A percentile compares a stretch with the other conserved stretches of the same genome.
Evolutionary conservation across 2,797 vertebrate genomes (phyloP).

Genomic region (Hippoglossus hippoglossus): DNA sequence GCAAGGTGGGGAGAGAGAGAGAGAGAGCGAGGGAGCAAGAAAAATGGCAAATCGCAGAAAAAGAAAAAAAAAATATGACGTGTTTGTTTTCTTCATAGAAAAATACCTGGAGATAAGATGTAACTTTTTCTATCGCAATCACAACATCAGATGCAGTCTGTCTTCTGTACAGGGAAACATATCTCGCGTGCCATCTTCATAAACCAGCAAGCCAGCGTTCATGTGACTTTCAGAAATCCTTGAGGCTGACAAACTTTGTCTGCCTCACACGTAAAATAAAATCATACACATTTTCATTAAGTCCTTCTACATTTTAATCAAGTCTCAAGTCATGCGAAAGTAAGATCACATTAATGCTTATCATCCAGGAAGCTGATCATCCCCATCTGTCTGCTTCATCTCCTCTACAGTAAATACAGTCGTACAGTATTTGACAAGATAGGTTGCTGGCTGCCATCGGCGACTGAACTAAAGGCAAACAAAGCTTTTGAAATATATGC

Average conservation of each 20-base stretch:
- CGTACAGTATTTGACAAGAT: slow-evolving; percentile 35
- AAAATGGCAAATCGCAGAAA: slow-evolving; percentile 46
- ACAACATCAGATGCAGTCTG: slow-evolving; percentile 40
- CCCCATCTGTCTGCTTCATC: slow-evolving; percentile 32
- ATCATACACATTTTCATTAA: slow-evolving; percentile 35
- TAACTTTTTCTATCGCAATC: slow-evolving; percentile 51
- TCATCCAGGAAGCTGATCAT: slow-evolving; percentile 51
- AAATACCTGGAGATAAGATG: slow-evolving; percentile 58
- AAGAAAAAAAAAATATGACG: slow-evolving; percentile 10
- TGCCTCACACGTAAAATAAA: slow-evolving; percentile 26
- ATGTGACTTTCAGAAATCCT: slow-evolving; percentile 70
- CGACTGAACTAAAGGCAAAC: slow-evolving; percentile 38
- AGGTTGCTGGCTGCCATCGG: slow-evolving; percentile 6
- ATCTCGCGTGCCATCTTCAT: slow-evolving; percentile 52
- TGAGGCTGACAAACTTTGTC: slow-evolving; percentile 42
- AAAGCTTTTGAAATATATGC: slow-evolving; percentile 20
- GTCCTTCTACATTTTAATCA: slow-evolving; percentile 42
- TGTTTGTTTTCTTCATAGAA: slow-evolving; percentile 54
- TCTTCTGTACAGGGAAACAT: slow-evolving; percentile 30
- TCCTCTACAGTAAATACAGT: slow-evolving; percentile 54
- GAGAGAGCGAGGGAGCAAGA: slow-evolving; percentile 11
- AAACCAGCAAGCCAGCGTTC: slow-evolving; percentile 37
- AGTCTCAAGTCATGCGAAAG: slow-evolving; percentile 50
- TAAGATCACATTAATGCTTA: slow-evolving; percentile 44
- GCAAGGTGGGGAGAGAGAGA: slow-evolving; percentile 5